Percentiles rank a stretch among this genome's conserved stretches.
These are phyloP conservation scores for Amazona guildingii DNA, from an alignment of 2,113 vertebrate genomes.

Conservation along the genomic window DNA sequence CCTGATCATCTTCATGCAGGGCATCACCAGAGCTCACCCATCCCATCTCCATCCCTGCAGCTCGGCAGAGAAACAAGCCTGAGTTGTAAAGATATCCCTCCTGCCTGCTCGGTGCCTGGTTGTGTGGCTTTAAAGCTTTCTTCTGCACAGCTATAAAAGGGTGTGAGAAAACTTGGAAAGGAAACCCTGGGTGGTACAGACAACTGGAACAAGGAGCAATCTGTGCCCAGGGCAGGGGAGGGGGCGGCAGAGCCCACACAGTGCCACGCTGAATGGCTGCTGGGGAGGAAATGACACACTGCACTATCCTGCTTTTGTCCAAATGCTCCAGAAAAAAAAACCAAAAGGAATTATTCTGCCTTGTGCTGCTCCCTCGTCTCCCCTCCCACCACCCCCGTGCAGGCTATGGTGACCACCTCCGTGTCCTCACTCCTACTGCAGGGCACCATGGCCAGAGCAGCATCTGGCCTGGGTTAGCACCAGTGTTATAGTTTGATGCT, in stretches of 20 bases:
- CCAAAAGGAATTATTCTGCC: not conserved
- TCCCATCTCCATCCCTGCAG: rapidly evolving
- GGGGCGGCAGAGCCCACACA: conserved; percentile 25
- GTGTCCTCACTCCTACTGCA: not conserved
- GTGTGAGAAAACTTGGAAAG: conserved; percentile 66
- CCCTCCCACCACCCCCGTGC: rapidly evolving
- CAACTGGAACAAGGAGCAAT: conserved; percentile 57
- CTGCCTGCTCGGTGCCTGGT: not conserved
- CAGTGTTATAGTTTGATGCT: not conserved
- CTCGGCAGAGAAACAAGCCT: not conserved
- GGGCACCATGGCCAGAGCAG: not conserved
- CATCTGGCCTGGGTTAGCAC: not conserved
- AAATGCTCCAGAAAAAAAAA: not conserved
- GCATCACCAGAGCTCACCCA: not conserved
- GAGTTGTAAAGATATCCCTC: not conserved
- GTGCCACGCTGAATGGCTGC: conserved; percentile 47
- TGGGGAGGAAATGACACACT: conserved; percentile 55
- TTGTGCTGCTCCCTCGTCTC: not conserved
- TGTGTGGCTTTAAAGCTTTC: not conserved
- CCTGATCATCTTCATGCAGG: rapidly evolving
- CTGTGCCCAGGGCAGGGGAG: conserved; percentile 39
- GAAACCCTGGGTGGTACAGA: conserved; percentile 63
- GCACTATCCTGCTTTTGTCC: conserved; percentile 61
- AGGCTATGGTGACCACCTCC: not conserved
- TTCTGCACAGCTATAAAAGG: conserved; percentile 13